phyloP scores from a whole-genome alignment of 2,797 vertebrate genomes.

The Gymnoscopelus braueri region DNA sequence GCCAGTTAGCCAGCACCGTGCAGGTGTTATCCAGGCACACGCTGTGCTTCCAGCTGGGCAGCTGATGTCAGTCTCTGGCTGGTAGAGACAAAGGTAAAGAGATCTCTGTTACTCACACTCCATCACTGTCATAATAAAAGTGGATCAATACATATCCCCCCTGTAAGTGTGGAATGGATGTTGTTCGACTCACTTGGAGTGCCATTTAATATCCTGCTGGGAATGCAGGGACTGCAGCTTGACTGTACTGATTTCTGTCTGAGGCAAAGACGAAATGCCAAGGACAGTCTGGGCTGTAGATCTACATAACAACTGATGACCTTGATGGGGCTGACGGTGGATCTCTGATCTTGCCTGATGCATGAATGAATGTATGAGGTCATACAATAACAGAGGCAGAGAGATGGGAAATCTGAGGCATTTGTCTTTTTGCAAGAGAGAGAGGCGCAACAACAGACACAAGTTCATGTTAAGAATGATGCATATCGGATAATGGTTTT shows the following conservation, averaged over 20 bases:
- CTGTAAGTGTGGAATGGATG: constrained; percentile 3
- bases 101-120: constrained; percentile 2
- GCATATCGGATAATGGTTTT: no score
- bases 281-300: constrained; percentile 25
- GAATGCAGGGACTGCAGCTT: constrained; percentile 10
- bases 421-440: constrained; percentile 7
- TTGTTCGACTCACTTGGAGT: constrained; percentile 23
- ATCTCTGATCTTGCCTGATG: neutral
- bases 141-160: constrained; percentile 50
- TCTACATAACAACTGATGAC: constrained; percentile 33
- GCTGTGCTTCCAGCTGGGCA: constrained; percentile 1
- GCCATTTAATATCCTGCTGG: constrained; percentile 26
- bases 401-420: constrained; percentile 26
- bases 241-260: constrained; percentile 19
- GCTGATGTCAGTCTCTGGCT: constrained; percentile 10
- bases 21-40: neutral
- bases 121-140: constrained; percentile 46
- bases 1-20: constrained; percentile 23
- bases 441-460: neutral
- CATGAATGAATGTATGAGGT: constrained; percentile 12
- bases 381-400: neutral
- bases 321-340: constrained; percentile 32
- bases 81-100: constrained; percentile 1
- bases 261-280: constrained; percentile 27
- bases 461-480: neutral